Conservation (phyloP, 2,113 vertebrate species). For the Centropus bengalensis region DNA sequence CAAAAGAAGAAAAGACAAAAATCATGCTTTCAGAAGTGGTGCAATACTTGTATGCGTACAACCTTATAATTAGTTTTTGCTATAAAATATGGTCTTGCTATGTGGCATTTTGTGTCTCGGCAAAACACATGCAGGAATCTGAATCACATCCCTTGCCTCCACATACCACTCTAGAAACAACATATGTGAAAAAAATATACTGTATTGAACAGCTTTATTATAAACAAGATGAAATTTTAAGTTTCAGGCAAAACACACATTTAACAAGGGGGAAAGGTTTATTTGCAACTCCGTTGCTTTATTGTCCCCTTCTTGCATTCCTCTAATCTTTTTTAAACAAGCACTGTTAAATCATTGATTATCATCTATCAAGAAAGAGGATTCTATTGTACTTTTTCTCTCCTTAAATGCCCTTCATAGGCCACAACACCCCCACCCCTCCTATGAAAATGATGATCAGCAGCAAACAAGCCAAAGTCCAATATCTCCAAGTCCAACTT, state of each 20-base stretch:
- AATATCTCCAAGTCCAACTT: constrained; percentile 42
- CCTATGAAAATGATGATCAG: background rate
- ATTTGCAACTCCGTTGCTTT: constrained; percentile 22
- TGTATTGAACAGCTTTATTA: background rate
- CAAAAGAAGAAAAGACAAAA: constrained; percentile 55
- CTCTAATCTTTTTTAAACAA: constrained; percentile 34
- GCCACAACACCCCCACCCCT: background rate
- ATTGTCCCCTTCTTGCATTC: background rate
- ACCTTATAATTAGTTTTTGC: constrained; percentile 34
- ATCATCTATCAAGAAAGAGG: background rate
- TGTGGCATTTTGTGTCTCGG: constrained; percentile 4
- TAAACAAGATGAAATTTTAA: background rate
- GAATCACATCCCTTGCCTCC: background rate
- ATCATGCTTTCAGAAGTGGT: constrained; percentile 11
- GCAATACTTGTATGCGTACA: background rate
- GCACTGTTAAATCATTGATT: background rate
- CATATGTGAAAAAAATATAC: background rate
- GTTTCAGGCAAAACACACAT: background rate
- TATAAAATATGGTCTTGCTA: background rate
- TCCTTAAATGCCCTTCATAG: background rate
- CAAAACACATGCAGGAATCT: background rate
- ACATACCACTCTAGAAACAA: rapidly evolving
- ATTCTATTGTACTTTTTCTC: background rate
- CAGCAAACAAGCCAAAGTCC: background rate
- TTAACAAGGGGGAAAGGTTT: constrained; percentile 15